These are phyloP conservation scores for Anastatus disparis DNA, from an alignment of 1,140 invertebrate genomes.

Conservation along the genomic window DNA sequence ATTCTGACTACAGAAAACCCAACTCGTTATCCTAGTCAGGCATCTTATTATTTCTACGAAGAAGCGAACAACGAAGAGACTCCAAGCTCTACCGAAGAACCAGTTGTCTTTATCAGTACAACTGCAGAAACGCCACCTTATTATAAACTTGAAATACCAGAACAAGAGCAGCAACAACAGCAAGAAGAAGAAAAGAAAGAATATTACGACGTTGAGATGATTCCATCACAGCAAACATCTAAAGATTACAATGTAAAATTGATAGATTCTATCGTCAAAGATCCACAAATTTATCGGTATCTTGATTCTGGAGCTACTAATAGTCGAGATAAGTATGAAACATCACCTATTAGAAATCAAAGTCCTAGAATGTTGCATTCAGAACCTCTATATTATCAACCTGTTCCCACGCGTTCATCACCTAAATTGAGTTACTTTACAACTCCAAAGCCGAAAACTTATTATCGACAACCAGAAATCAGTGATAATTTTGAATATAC, in stretches of 20 bases:
- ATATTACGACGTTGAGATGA: slow-evolving; percentile 54
- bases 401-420: slow-evolving; percentile 47
- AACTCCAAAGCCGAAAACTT: slow-evolving; percentile 50
- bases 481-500: slow-evolving; percentile 44
- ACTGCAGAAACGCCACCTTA: slow-evolving; percentile 50
- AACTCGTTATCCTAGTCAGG: slow-evolving; percentile 47
- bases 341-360: slow-evolving; percentile 43
- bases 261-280: slow-evolving; percentile 52
- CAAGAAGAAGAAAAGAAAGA: slow-evolving; percentile 45
- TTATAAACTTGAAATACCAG: slow-evolving; percentile 35
- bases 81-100: slow-evolving; percentile 27
- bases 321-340: slow-evolving; percentile 27
- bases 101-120: slow-evolving; percentile 55
- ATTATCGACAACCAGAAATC: slow-evolving; percentile 45
- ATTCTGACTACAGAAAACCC: slow-evolving; percentile 47
- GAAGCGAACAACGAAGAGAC: slow-evolving; percentile 55
- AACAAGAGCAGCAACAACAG: not conserved
- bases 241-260: slow-evolving; percentile 53
- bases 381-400: slow-evolving; percentile 58
- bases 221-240: slow-evolving; percentile 46
- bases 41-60: slow-evolving; percentile 63
- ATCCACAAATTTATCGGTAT: slow-evolving; percentile 53
- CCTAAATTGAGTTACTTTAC: slow-evolving; percentile 63
- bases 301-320: slow-evolving; percentile 34
- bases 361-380: slow-evolving; percentile 52